These are phyloP conservation scores for Diaperis boleti DNA, from an alignment of 2,888 invertebrate genomes.

Conservation along the genomic window DNA sequence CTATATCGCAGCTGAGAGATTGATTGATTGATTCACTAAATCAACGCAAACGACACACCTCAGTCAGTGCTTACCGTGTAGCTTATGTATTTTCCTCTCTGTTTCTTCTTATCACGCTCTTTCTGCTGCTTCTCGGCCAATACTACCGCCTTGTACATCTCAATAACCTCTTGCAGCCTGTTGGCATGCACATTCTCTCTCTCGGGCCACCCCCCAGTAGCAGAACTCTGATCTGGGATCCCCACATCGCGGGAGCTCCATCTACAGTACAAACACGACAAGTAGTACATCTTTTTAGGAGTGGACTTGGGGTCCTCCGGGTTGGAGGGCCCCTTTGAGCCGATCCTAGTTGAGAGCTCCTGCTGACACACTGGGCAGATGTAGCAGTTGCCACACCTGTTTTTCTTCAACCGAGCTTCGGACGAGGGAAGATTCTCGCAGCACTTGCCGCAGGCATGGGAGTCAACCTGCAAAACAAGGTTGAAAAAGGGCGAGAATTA, in stretches of 20 bases:
- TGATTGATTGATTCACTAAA: too few species aligned
- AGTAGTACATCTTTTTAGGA: conserved; percentile 89
- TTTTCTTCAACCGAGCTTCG: conserved; percentile 94
- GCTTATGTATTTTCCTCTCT: conserved; percentile 83
- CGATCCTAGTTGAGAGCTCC: conserved; percentile 83
- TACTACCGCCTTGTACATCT: conserved; percentile 88
- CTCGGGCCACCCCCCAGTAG: conserved; percentile 92
- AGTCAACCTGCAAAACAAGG: conserved; percentile 83
- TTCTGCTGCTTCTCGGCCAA: conserved; percentile 90
- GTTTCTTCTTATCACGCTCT: conserved; percentile 86
- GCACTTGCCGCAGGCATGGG: conserved; percentile 96
- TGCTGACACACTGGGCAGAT: conserved; percentile 97
- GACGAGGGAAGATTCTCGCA: conserved; percentile 95
- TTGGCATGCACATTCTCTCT: conserved; percentile 81
- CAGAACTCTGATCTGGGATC: conserved; percentile 91
- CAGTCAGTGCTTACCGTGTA: conserved; percentile 72
- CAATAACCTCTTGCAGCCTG: conserved; percentile 82
- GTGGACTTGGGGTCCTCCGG: conserved; percentile 72
- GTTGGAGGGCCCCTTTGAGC: conserved; percentile 62
- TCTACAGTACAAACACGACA: conserved; percentile 93
- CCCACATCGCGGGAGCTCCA: conserved; percentile 98
- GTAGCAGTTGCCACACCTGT: conserved; percentile 94
- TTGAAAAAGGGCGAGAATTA: conserved; percentile 11
- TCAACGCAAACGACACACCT: too few species aligned
- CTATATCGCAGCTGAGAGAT: too few species aligned